Conservation (phyloP, 2,888 invertebrate genomes). For the Agriopis leucophaearia region DNA sequence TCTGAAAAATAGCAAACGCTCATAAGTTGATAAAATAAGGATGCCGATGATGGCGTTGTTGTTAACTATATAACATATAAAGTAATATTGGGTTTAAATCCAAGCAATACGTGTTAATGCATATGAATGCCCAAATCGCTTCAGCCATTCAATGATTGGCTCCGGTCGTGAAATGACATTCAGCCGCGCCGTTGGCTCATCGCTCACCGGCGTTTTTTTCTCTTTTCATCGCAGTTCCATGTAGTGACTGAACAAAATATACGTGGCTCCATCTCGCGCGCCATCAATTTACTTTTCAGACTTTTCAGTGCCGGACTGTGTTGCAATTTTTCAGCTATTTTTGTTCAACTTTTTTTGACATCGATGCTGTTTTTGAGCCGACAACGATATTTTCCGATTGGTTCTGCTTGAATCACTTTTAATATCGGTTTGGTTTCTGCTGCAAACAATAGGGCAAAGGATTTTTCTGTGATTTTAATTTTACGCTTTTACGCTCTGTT, state of each 20-base stretch:
- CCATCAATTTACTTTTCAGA: constrained; percentile 55
- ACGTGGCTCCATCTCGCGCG: constrained; percentile 43
- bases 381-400: constrained; percentile 41
- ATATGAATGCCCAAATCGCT: neutral
- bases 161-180: constrained; percentile 26
- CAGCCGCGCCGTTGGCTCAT: constrained; percentile 19
- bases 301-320: constrained; percentile 47
- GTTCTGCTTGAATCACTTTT: constrained; percentile 29
- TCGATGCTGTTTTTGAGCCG: constrained; percentile 39
- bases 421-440: constrained; percentile 16
- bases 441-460: neutral
- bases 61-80: neutral
- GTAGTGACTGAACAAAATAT: constrained; percentile 39
- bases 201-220: constrained; percentile 33
- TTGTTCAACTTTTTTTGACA: constrained; percentile 48
- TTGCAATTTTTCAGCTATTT: constrained; percentile 57
- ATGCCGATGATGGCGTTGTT: no score
- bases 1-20: neutral
- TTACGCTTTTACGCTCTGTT: constrained; percentile 1
- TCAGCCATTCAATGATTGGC: constrained; percentile 10
- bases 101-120: neutral
- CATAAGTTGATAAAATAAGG: neutral
- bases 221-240: constrained; percentile 31
- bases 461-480: constrained; percentile 12
- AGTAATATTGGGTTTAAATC: neutral